phyloP scores from a whole-genome alignment of 2,888 invertebrate genomes.

The Deroplatys truncata region DNA sequence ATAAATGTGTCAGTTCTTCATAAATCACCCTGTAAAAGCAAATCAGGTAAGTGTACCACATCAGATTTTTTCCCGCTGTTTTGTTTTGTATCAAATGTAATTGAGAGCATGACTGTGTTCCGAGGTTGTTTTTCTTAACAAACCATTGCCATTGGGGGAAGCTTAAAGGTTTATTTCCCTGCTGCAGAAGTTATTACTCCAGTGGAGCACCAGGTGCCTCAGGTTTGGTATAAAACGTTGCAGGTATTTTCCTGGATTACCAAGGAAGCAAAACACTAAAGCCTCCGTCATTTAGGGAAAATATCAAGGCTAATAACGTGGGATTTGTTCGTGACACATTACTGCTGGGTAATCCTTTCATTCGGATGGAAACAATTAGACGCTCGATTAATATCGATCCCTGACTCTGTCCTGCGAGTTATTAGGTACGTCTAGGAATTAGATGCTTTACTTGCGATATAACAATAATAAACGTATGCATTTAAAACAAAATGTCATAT shows the following conservation, averaged over 20 bases:
- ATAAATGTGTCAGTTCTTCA: too few species aligned
- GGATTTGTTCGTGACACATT: neutral
- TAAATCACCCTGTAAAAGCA: too few species aligned
- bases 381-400: neutral
- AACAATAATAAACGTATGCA: too few species aligned
- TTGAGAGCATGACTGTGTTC: too few species aligned
- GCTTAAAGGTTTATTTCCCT: neutral
- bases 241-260: neutral
- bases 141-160: neutral
- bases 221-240: neutral
- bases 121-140: too few species aligned
- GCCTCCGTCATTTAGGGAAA: neutral
- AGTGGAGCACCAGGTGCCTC: neutral
- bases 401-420: too few species aligned
- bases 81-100: too few species aligned
- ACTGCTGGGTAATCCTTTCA: neutral
- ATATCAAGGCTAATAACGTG: neutral
- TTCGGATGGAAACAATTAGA: neutral
- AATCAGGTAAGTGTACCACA: too few species aligned
- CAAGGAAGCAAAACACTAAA: neutral
- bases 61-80: too few species aligned
- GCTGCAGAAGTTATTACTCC: neutral
- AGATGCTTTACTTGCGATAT: too few species aligned
- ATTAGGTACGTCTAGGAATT: too few species aligned
- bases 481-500: too few species aligned